These are phyloP conservation scores for Drosophila fungiperda DNA, from an alignment of 2,888 invertebrate species.

Conservation along the genomic window DNA sequence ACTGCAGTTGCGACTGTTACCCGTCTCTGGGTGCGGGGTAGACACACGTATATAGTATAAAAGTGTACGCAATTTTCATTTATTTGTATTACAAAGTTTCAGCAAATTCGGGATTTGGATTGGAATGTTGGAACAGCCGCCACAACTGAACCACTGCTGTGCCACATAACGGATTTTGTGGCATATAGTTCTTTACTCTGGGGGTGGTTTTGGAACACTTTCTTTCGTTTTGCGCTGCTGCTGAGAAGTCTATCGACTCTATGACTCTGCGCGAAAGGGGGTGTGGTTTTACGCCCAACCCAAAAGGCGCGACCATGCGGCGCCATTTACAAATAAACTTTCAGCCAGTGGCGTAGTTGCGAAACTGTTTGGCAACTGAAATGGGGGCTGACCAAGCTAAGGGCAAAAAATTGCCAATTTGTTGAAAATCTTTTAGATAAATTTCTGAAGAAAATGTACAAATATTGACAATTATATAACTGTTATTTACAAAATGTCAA, in stretches of 20 bases:
- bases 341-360: conserved; percentile 50
- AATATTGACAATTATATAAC: background rate
- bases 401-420: background rate
- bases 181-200: conserved; percentile 37
- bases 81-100: conserved; percentile 69
- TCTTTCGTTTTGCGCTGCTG: conserved; percentile 22
- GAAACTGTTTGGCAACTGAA: background rate
- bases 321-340: conserved; percentile 70
- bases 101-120: conserved; percentile 7
- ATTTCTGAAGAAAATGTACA: background rate
- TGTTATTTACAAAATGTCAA: background rate
- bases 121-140: conserved; percentile 34
- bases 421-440: background rate
- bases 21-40: conserved; percentile 10
- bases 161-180: conserved; percentile 58
- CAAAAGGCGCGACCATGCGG: conserved; percentile 53
- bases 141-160: conserved; percentile 27
- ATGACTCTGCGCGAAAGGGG: conserved; percentile 54
- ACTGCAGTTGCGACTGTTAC: conserved; percentile 22
- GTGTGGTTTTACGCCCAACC: conserved; percentile 73
- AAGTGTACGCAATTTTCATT: conserved; percentile 68
- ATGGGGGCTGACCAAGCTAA: background rate
- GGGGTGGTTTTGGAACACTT: conserved; percentile 63
- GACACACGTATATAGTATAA: background rate
- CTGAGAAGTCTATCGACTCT: conserved; percentile 11